These are phyloP conservation scores for Esox masquinongy DNA, from an alignment of 2,797 vertebrate genomes.

Conservation along the genomic window DNA sequence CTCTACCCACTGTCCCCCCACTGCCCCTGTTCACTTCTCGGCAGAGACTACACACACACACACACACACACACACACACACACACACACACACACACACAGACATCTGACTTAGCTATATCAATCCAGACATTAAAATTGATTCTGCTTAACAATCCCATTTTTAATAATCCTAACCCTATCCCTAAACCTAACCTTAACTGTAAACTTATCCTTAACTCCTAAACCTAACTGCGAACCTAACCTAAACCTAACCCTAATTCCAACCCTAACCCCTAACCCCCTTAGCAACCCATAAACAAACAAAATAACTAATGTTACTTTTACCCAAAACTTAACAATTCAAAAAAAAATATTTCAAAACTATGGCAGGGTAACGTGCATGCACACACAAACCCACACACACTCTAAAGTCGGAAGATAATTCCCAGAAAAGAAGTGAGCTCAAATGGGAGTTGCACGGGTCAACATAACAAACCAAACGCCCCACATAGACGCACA, in stretches of 20 bases:
- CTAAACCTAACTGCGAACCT: no score
- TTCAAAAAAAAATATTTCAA: no score
- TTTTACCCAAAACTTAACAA: no score
- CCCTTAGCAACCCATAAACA: no score
- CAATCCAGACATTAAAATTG: no score
- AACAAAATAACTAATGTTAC: no score
- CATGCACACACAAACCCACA: slow-evolving; percentile 27
- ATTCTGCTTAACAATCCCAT: no score
- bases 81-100: slow-evolving; percentile 17
- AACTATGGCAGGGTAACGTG: neutral
- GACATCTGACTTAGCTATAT: slow-evolving; percentile 2
- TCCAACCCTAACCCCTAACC: no score
- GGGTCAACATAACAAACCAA: neutral
- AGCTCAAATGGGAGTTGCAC: slow-evolving; percentile 19
- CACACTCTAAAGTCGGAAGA: neutral
- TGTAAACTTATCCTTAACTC: no score
- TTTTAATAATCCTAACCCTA: no score
- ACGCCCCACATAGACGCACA: neutral
- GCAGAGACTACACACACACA: slow-evolving; percentile 12
- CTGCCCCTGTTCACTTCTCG: slow-evolving; percentile 8
- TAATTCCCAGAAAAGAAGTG: slow-evolving; percentile 10
- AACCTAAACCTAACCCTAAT: no score
- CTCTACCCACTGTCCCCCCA: slow-evolving; percentile 16
- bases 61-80: slow-evolving; percentile 19
- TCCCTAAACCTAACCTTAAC: no score